These are phyloP conservation scores for Clarias platycephalus DNA, from an alignment of 2,797 vertebrate species.

Conservation along the genomic window DNA sequence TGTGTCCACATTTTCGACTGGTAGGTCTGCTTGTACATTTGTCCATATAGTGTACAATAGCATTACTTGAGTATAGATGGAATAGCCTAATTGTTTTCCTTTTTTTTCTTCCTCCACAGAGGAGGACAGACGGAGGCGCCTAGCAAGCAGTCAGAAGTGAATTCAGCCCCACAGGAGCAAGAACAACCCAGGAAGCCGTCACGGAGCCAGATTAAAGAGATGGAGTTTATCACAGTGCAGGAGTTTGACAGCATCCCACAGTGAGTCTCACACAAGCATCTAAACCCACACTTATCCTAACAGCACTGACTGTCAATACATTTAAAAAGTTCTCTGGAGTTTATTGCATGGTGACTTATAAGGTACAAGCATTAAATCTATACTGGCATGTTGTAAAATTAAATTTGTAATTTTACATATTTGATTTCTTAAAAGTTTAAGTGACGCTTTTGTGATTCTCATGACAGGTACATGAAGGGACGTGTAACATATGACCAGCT, in stretches of 20 bases:
- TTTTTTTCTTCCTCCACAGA: background rate
- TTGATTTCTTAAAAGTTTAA: background rate
- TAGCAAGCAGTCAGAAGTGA: constrained; percentile 42
- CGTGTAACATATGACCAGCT: constrained; percentile 81
- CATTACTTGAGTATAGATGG: background rate
- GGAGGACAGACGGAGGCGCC: constrained; percentile 46
- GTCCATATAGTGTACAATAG: background rate
- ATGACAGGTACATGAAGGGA: constrained; percentile 88
- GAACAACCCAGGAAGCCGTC: constrained; percentile 57
- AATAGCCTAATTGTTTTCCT: too few species aligned
- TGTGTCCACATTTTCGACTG: too few species aligned
- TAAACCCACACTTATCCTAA: background rate
- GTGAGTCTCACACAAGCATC: constrained; percentile 61
- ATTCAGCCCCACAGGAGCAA: constrained; percentile 34
- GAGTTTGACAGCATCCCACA: constrained; percentile 76
- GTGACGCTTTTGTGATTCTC: background rate
- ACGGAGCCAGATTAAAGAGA: constrained; percentile 61
- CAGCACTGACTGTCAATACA: background rate
- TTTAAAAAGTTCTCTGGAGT: background rate
- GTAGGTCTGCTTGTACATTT: background rate
- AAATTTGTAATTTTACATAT: background rate
- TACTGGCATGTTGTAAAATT: background rate
- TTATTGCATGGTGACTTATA: background rate
- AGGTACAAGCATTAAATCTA: background rate
- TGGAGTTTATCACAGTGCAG: constrained; percentile 67